These are phyloP conservation scores for Suncus etruscus DNA, from an alignment of 2,113 vertebrate genomes.

Conservation along the genomic window DNA sequence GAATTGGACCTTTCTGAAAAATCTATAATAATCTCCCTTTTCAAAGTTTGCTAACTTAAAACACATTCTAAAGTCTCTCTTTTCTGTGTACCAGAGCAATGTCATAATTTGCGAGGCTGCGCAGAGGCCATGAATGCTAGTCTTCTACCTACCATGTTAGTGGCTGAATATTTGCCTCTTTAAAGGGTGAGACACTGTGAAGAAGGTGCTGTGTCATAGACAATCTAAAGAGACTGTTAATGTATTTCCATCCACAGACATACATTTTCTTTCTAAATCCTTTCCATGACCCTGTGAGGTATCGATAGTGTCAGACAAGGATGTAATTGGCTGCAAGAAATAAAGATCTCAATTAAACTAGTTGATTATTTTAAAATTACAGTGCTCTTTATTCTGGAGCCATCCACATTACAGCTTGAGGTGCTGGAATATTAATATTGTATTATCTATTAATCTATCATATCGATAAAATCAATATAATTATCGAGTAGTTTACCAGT, in stretches of 20 bases:
- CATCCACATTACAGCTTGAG: too few species aligned
- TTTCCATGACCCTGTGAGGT: conserved; percentile 26
- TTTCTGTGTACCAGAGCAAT: not conserved
- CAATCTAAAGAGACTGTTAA: not conserved
- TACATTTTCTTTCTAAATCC: not conserved
- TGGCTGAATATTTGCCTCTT: conserved; percentile 29
- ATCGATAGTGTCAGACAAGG: conserved; percentile 31
- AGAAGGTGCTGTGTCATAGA: conserved; percentile 4
- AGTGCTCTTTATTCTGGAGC: too few species aligned
- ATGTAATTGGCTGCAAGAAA: conserved; percentile 43
- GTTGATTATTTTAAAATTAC: conserved; percentile 39
- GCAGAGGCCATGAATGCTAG: not conserved
- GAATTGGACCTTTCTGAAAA: not conserved
- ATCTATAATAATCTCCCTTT: not conserved
- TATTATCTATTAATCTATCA: too few species aligned
- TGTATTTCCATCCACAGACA: conserved; percentile 10
- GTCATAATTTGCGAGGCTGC: not conserved
- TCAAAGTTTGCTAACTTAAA: not conserved
- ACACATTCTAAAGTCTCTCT: not conserved
- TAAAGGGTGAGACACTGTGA: conserved; percentile 1
- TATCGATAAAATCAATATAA: too few species aligned
- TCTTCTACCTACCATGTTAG: not conserved
- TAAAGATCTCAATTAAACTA: not conserved
- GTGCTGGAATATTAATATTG: not conserved
- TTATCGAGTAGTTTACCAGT: too few species aligned